Evolutionary conservation across 2,888 invertebrate genomes (phyloP), one percentile per base, ranked within the genome.

Genomic region (Pristionchus entomophagus): DNA sequence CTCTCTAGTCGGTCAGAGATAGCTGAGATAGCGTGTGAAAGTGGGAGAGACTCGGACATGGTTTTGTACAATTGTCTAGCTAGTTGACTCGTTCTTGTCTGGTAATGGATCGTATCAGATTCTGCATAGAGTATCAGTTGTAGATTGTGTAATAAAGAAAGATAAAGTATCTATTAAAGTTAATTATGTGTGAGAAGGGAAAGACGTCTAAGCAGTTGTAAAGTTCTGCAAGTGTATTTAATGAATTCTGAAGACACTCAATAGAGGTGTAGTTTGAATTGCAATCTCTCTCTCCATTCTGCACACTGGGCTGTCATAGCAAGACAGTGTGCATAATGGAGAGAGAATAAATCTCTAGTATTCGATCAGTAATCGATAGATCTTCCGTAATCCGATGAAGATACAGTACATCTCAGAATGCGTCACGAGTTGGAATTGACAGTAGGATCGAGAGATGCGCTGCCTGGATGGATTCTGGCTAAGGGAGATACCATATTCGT

Each of bases 391-490:
- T 45, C 32, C 69, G n/a, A n/a, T n/a, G n/a, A n/a, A n/a, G n/a
- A n/a, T 6, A 38, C 41, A 1, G 32, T 45, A 3, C 5, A 56
- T 22, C 65, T 22, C 51, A 83, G 65, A 2, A 65, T 83, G 83
- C 83, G 83, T 10, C 5, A 41, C 1, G 59, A 45, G 45, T 22
- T 84, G 32, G 19, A 45, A 4, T 65, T 84, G 49, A 29, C 45
- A 26, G 83, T 84, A 19, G 83, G 83, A 0, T 65, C 65, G 32
- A 19, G 83, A 8, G 83, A 84, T 49, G 26, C 59, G 35, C 32
- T 84, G 62, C 83, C 83, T 14, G 62, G 65, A 17, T 84, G 83
- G 83, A 45, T 84, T n/a, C 83, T 84, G 29, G 26, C 65, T 12
- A 65, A 84, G 14, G 3, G 56, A 10, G 83, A 84, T 32, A 49